Percentiles rank a stretch among this genome's conserved stretches.
phyloP scores from a whole-genome alignment of 35 echinoderm and acorn worm genomes.

The Amphiura filiformis region DNA sequence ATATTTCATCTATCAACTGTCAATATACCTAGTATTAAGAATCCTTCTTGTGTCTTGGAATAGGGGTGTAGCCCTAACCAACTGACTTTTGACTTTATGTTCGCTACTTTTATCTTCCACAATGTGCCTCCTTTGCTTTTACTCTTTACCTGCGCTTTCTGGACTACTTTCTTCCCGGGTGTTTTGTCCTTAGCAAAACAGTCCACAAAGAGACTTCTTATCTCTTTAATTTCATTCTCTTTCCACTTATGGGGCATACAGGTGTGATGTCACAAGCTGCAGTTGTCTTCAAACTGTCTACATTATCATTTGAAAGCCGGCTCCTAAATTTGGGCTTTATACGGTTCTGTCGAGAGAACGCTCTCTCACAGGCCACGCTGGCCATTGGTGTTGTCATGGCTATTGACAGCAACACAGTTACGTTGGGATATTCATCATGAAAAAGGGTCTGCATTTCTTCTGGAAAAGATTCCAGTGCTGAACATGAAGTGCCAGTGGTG shows the following conservation, averaged over 20 bases:
- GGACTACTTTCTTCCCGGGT: constrained; percentile 23
- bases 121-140: constrained; percentile 26
- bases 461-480: too few species aligned
- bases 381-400: background rate
- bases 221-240: constrained; percentile 33
- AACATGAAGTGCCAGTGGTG: too few species aligned
- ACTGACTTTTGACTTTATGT: constrained; percentile 38
- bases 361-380: background rate
- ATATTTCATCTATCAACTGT: too few species aligned
- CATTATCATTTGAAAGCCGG: too few species aligned
- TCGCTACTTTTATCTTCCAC: constrained; percentile 19
- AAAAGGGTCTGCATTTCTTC: too few species aligned
- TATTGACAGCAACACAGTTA: background rate
- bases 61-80: constrained; percentile 4
- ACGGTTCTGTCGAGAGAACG: background rate
- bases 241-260: constrained; percentile 9
- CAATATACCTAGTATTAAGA: too few species aligned
- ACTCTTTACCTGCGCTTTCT: constrained; percentile 30
- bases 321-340: background rate
- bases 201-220: constrained; percentile 26
- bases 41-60: too few species aligned
- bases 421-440: background rate
- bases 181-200: constrained; percentile 35
- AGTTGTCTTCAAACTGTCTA: too few species aligned
- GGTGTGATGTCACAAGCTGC: background rate